Percentiles rank a stretch among this genome's conserved stretches.
Conservation (phyloP, 2,888 invertebrate genomes). For the Brachyptera putata region DNA sequence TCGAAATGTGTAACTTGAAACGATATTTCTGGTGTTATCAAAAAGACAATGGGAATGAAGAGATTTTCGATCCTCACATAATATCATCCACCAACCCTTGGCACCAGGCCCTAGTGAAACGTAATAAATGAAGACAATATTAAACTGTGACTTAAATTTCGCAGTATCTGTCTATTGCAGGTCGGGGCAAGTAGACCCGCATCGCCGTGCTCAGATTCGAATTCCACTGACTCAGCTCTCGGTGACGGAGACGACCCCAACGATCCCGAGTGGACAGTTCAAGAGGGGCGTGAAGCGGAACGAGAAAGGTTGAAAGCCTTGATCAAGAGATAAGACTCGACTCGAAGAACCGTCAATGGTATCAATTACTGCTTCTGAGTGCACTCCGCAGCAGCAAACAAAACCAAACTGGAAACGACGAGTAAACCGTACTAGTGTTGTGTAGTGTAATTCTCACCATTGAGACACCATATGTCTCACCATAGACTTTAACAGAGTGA, state of each 20-base stretch:
- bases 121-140: too few species aligned
- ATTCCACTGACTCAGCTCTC: conserved; percentile 55
- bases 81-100: too few species aligned
- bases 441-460: background rate
- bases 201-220: conserved; percentile 47
- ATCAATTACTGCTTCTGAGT: background rate
- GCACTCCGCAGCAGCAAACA: background rate
- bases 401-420: background rate
- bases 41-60: too few species aligned
- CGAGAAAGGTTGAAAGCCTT: conserved; percentile 30
- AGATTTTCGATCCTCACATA: too few species aligned
- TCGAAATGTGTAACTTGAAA: too few species aligned
- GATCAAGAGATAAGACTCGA: conserved; percentile 27
- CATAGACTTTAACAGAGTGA: background rate
- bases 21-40: too few species aligned
- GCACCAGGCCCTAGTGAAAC: too few species aligned
- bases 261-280: conserved; percentile 75
- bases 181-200: conserved; percentile 47
- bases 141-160: too few species aligned
- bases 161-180: conserved; percentile 24
- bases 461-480: too few species aligned
- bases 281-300: conserved; percentile 43
- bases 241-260: conserved; percentile 75
- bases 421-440: background rate
- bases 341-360: too few species aligned